Evolutionary conservation across 2,888 invertebrate species (phyloP), one percentile per base, ranked within the genome.

Genomic region (Diabrotica balteata): DNA sequence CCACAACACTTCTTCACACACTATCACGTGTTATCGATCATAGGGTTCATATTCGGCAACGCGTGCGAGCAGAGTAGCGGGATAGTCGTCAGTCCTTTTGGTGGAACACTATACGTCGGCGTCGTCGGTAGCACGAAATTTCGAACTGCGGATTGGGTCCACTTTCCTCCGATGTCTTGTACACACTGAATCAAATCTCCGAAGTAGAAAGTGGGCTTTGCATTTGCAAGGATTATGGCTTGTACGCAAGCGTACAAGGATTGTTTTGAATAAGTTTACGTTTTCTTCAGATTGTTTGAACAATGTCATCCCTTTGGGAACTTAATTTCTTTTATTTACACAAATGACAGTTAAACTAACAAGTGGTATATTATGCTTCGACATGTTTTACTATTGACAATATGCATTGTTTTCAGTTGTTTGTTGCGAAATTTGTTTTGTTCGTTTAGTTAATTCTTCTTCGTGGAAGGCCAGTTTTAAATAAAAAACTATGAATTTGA

Each of bases 151-250:
- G 72, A 42, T 32, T 32, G 5, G 32, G 32, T 50, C 57, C 51
- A 63, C 63, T 63, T 63, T 57, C 63, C 47, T 17, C 46, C 59
- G 60, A 55, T 44, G 65, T 65, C 65, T 64, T 65, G 61, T 61
- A 55, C 57, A 58, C 61, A 68, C 68, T 68, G 65, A 68, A 76
- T 65, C 62, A 62, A 68, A 52, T 64, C 52, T 55, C 57, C 51
- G 71, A 75, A 75, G 80, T 82, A 82, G 82, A 82, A 83, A 83
- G 82, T 81, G 79, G 81, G 79, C 79, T 78, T 75, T 69, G 70
- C 62, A 50, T 78, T 75, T 68, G 70, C 62, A 44, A 79, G 77
- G 77, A 79, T 77, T 77, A 77, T 75, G 74, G 75, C 77, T 76
- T 77, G 76, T 77, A 76, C 78, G 80, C 77, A 77, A 76, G 73